Percentiles rank a stretch among this genome's conserved stretches.
phyloP scores from a whole-genome alignment of 2,888 invertebrate genomes.

The Prostheceraeus crozeri region DNA sequence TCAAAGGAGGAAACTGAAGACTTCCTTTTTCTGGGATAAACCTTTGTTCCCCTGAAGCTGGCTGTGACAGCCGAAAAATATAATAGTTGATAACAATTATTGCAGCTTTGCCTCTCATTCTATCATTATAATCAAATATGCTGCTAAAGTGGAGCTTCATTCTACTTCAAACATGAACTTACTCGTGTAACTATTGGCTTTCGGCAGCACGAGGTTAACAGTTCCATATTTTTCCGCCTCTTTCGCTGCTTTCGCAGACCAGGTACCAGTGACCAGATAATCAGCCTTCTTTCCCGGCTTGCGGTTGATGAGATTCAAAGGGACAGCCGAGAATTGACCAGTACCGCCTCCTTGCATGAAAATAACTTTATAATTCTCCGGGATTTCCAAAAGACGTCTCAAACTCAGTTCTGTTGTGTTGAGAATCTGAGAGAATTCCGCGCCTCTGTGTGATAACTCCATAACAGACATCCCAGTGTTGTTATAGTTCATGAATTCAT shows the following conservation, averaged over 20 bases:
- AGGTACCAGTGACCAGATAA: slow-evolving; percentile 65
- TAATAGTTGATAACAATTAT: no score
- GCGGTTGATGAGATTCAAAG: slow-evolving; percentile 67
- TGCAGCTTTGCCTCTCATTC: no score
- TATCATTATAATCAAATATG: no score
- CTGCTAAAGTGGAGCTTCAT: no score
- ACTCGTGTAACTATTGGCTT: slow-evolving; percentile 65
- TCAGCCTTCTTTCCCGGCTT: slow-evolving; percentile 51
- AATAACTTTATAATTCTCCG: slow-evolving; percentile 81
- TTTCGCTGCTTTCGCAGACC: slow-evolving; percentile 90
- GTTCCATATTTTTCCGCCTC: slow-evolving; percentile 88
- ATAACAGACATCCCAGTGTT: slow-evolving; percentile 77
- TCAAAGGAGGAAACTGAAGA: no score
- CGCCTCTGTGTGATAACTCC: slow-evolving; percentile 82
- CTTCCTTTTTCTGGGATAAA: no score
- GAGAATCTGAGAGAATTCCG: slow-evolving; percentile 73
- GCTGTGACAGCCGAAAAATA: no score
- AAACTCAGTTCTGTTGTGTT: slow-evolving; percentile 64
- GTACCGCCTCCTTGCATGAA: slow-evolving; percentile 92
- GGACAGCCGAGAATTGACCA: slow-evolving; percentile 84
- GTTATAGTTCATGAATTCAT: slow-evolving; percentile 71
- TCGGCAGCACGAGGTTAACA: slow-evolving; percentile 75
- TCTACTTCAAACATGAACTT: slow-evolving; percentile 39
- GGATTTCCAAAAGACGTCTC: slow-evolving; percentile 70
- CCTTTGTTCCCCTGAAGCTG: no score